phyloP scores from a whole-genome alignment of 2,113 vertebrate species.

The Laterallus jamaicensis region DNA sequence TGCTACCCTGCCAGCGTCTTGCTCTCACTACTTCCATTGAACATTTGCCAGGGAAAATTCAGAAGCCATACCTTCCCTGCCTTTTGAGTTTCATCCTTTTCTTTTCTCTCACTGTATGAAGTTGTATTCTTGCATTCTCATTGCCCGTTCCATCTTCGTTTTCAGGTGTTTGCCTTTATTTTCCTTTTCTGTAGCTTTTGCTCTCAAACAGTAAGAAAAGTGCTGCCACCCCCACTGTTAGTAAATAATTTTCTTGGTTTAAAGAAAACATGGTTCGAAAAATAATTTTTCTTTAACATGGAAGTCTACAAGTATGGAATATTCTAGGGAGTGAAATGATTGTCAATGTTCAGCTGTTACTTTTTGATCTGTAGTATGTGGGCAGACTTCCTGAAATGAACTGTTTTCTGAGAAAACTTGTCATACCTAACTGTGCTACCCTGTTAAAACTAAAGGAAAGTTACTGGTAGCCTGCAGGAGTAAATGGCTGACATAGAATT shows the following conservation, averaged over 20 bases:
- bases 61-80: neutral
- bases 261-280: neutral
- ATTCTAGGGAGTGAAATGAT: neutral
- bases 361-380: neutral
- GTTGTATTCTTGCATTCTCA: neutral
- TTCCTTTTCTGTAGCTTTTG: neutral
- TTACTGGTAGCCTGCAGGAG: neutral
- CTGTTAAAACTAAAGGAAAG: neutral
- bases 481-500: neutral
- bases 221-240: neutral
- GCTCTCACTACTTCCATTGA: neutral
- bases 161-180: neutral
- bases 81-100: neutral
- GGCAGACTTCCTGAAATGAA: neutral
- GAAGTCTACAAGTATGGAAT: neutral
- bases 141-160: neutral
- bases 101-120: neutral
- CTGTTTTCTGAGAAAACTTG: neutral
- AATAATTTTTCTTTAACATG: neutral
- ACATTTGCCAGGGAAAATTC: neutral
- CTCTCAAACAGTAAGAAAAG: neutral
- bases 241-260: neutral
- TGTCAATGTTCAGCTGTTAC: neutral
- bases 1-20: neutral
- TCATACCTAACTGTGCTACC: neutral